Conservation (phyloP, 2,797 vertebrate species). For the Hydrolagus colliei region DNA sequence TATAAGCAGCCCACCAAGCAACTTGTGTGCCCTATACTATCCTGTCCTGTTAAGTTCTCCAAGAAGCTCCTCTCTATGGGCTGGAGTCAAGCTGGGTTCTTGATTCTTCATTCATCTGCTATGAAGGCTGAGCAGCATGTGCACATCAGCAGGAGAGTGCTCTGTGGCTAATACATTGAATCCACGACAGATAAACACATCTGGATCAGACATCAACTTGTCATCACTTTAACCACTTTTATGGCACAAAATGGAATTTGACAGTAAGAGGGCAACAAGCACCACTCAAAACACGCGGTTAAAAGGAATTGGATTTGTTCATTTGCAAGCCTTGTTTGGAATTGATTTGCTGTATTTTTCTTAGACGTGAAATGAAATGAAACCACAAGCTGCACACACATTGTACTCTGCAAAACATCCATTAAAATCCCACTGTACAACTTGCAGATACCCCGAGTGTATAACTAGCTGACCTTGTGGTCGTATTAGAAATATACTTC, state of each 20-base stretch:
- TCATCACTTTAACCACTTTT: conserved; percentile 4
- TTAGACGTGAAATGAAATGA: not conserved
- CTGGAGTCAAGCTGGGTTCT: too few species aligned
- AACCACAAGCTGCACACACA: not conserved
- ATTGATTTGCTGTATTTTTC: conserved; percentile 12
- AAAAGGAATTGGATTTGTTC: not conserved
- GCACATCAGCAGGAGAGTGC: too few species aligned
- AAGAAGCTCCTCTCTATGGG: too few species aligned
- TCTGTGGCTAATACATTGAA: not conserved
- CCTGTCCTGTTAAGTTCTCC: too few species aligned
- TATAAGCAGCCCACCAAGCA: too few species aligned
- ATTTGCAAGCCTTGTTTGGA: conserved; percentile 10
- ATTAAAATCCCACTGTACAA: not conserved
- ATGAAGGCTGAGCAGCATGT: too few species aligned
- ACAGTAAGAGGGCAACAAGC: not conserved
- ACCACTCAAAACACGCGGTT: not conserved
- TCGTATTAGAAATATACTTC: conserved; percentile 30
- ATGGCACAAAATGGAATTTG: not conserved
- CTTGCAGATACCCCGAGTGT: not conserved
- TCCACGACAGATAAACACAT: not conserved
- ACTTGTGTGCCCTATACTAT: too few species aligned
- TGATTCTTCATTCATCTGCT: too few species aligned
- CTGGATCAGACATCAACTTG: not conserved
- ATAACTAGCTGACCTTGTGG: conserved; percentile 15
- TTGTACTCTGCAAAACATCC: not conserved